Percentiles rank a stretch among this genome's conserved stretches.
phyloP scores from a whole-genome alignment of 1,140 invertebrate species.

The Caenorhabditis elegans region WBcel235 BX284603.4:7176501-7177000 shows the following conservation, averaged over 20 bases:
- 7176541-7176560: neutral
- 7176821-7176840: neutral
- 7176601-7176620: neutral
- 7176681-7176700: neutral
- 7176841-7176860: too few species aligned
- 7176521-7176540: neutral
- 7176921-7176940: too few species aligned
- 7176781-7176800: neutral
- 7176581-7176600: neutral
- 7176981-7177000: too few species aligned
- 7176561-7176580: neutral
- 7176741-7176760: neutral
- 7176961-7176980: too few species aligned
- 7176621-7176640: too few species aligned
- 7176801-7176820: neutral
- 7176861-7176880: too few species aligned
- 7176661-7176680: neutral
- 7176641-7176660: too few species aligned
- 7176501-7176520: neutral
- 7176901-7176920: too few species aligned
- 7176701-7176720: neutral
- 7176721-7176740: neutral
- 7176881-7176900: too few species aligned
- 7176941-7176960: too few species aligned
- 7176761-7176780: neutral